Percentiles rank a stretch among this genome's conserved stretches.
Evolutionary conservation across 1,140 invertebrate genomes (phyloP).

Genomic region (Neuroterus valhalla): DNA sequence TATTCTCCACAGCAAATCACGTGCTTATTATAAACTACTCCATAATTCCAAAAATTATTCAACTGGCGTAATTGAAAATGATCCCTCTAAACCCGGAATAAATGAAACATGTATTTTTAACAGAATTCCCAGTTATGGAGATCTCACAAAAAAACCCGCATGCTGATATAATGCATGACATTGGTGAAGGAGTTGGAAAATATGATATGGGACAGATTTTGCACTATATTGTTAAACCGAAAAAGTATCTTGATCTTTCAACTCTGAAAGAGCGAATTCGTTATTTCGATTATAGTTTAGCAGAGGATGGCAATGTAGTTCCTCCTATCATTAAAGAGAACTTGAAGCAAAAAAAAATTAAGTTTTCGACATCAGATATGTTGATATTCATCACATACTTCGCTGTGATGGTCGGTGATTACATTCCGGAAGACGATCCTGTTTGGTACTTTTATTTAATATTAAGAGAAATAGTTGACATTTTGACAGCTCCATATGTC

Average conservation of each 20-base stretch:
- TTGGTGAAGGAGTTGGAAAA: neutral
- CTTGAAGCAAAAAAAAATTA: neutral
- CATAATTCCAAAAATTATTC: too few species aligned
- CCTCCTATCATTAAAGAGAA: conserved; percentile 1
- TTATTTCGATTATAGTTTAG: neutral
- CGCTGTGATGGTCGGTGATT: conserved; percentile 21
- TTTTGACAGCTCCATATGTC: neutral
- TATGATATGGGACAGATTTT: conserved; percentile 12
- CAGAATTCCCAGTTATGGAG: too few species aligned
- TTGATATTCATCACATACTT: conserved; percentile 4
- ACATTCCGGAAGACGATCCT: neutral
- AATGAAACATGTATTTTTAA: too few species aligned
- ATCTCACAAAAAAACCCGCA: neutral
- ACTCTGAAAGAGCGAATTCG: conserved; percentile 1
- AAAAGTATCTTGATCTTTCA: neutral
- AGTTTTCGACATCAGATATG: conserved; percentile 24
- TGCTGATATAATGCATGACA: conserved; percentile 14
- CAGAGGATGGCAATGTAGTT: neutral
- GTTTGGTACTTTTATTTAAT: conserved; percentile 24
- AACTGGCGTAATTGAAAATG: too few species aligned
- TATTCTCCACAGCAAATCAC: too few species aligned
- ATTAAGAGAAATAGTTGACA: neutral
- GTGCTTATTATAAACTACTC: too few species aligned
- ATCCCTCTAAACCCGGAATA: too few species aligned
- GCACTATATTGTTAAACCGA: neutral